A percentile compares a stretch with the other conserved stretches of the same genome.
Conservation (phyloP, 2,797 vertebrate species). For the Gymnothorax reevesii region DNA sequence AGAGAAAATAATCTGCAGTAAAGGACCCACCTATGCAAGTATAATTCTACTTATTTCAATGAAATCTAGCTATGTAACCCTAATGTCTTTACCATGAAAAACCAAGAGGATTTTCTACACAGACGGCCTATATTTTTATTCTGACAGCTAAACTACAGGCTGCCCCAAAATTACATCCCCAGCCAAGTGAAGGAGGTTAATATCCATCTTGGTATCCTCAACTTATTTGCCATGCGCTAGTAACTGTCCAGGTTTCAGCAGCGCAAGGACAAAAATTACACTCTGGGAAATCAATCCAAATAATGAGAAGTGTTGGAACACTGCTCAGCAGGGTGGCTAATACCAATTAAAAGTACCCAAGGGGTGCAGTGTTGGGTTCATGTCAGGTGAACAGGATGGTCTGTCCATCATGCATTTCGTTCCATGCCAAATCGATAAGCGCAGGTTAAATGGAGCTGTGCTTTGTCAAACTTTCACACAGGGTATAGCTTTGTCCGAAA, state of each 20-base stretch:
- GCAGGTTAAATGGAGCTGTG: not conserved
- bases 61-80: not conserved
- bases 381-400: not conserved
- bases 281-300: constrained; percentile 4
- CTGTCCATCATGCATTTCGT: not conserved
- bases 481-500: not conserved
- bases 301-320: not conserved
- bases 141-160: too few relatives aligned
- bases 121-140: not conserved
- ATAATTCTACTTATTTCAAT: not conserved
- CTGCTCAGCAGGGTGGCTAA: not conserved
- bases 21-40: not conserved
- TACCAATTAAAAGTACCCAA: not conserved
- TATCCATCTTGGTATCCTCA: not conserved
- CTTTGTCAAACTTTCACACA: not conserved
- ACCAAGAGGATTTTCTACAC: not conserved
- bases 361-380: constrained; percentile 2
- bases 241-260: not conserved
- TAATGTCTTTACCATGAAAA: not conserved
- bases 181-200: not conserved
- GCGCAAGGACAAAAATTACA: not conserved
- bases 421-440: not conserved
- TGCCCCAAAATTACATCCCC: too few relatives aligned
- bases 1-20: not conserved
- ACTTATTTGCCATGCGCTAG: not conserved